A percentile compares a stretch with the other conserved stretches of the same genome.
Evolutionary conservation across 1,140 invertebrate genomes (phyloP).

Genomic region (Heliconius himera): DNA sequence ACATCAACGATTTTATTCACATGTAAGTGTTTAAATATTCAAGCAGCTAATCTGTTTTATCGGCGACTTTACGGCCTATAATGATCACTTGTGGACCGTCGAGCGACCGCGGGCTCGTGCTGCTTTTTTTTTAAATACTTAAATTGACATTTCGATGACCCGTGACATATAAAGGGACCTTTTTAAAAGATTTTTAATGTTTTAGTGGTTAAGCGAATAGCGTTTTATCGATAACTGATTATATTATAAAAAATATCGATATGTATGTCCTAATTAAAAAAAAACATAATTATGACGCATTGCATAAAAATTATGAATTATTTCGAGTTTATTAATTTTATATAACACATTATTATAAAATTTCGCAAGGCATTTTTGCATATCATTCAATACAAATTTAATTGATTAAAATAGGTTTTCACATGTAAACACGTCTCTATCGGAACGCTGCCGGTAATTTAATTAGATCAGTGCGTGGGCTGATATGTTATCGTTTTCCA

Average conservation of each 20-base stretch:
- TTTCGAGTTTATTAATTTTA: no score
- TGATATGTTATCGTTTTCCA: conserved; percentile 49
- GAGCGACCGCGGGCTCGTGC: conserved; percentile 22
- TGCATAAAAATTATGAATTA: no score
- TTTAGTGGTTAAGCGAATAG: conserved; percentile 8
- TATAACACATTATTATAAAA: no score
- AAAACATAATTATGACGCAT: not conserved
- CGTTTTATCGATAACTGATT: not conserved
- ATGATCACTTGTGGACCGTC: conserved; percentile 61
- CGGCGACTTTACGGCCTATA: conserved; percentile 73
- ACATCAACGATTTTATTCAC: conserved; percentile 54
- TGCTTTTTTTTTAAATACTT: conserved; percentile 42
- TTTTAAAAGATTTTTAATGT: conserved; percentile 17
- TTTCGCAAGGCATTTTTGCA: not conserved
- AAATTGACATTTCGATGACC: not conserved
- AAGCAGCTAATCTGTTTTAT: conserved; percentile 75
- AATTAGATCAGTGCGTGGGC: conserved; percentile 55
- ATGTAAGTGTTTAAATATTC: conserved; percentile 69
- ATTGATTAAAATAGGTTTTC: conserved; percentile 14
- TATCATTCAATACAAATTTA: not conserved
- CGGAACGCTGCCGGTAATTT: conserved; percentile 43
- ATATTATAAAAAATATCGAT: not conserved
- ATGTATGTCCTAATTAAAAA: not conserved
- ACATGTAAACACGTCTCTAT: conserved; percentile 20
- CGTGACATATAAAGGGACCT: conserved; percentile 20